phyloP scores from a whole-genome alignment of 2,113 vertebrate species.

The Lanius collurio region DNA sequence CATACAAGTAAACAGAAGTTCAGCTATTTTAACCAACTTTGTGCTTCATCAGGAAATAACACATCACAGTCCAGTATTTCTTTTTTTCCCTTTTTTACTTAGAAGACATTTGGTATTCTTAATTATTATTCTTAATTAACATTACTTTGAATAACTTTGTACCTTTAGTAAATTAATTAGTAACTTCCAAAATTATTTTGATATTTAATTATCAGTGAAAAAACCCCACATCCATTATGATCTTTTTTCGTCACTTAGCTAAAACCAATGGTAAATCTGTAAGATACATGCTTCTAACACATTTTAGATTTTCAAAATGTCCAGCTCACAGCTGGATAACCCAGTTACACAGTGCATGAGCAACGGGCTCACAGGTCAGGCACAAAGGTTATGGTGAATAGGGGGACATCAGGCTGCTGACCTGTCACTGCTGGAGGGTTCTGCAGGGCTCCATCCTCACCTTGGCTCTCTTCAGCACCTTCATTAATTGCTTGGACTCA shows the following conservation, averaged over 20 bases:
- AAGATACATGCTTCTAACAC: not conserved
- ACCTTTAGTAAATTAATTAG: slow-evolving; percentile 6
- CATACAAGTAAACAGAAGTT: not conserved
- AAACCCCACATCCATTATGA: not conserved
- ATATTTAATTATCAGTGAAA: slow-evolving; percentile 32
- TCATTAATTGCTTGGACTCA: rapidly evolving
- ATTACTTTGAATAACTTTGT: not conserved
- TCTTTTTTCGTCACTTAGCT: not conserved
- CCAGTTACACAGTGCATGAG: rapidly evolving
- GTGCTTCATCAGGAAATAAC: not conserved
- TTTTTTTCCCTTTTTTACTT: not conserved
- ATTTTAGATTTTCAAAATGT: not conserved
- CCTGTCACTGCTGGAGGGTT: not conserved
- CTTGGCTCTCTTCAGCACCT: not conserved
- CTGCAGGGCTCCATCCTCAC: not conserved
- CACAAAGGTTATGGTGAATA: not conserved
- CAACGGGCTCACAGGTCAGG: rapidly evolving
- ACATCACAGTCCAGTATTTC: rapidly evolving
- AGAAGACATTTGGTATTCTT: not conserved
- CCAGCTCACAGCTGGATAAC: not conserved
- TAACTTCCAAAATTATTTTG: not conserved
- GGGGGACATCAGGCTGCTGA: not conserved
- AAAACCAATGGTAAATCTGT: not conserved
- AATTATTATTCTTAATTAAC: not conserved
- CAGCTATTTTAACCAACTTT: not conserved